Conservation (phyloP, 2,888 invertebrate genomes). For the Agrochola litura region DNA sequence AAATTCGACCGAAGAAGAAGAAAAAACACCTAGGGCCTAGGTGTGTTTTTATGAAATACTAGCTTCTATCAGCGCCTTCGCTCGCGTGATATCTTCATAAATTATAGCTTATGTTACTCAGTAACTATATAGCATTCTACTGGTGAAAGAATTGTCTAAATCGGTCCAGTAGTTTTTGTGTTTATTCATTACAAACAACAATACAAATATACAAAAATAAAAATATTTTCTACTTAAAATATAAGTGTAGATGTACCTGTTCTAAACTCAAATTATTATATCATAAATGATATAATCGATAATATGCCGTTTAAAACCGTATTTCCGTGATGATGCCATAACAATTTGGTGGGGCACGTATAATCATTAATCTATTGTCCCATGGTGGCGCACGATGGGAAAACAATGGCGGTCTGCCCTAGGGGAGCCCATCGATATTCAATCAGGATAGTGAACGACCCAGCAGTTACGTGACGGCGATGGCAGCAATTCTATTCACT, state of each 20-base stretch:
- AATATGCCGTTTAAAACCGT: constrained; percentile 40
- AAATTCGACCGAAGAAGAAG: background rate
- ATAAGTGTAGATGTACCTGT: background rate
- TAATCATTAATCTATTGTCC: constrained; percentile 66
- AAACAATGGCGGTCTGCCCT: constrained; percentile 65
- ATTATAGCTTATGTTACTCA: too few species aligned
- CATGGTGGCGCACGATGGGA: constrained; percentile 61
- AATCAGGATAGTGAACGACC: constrained; percentile 68
- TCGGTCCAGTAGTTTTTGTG: too few species aligned
- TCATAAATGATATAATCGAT: constrained; percentile 1
- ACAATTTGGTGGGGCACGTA: constrained; percentile 56
- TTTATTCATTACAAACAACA: too few species aligned
- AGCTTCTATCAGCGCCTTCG: too few species aligned
- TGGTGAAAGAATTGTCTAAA: too few species aligned
- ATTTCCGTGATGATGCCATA: constrained; percentile 51
- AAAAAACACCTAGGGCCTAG: background rate
- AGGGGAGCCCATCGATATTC: constrained; percentile 68
- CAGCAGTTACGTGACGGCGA: constrained; percentile 57
- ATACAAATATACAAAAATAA: too few species aligned
- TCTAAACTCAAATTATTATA: background rate
- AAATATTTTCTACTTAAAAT: too few species aligned
- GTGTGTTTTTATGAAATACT: background rate
- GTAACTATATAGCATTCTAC: too few species aligned
- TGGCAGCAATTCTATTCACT: constrained; percentile 60
- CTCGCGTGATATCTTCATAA: too few species aligned